Evolutionary conservation across 2,888 invertebrate species (phyloP), one percentile per base, ranked within the genome.

Genomic region (Hypomecis punctinalis): DNA sequence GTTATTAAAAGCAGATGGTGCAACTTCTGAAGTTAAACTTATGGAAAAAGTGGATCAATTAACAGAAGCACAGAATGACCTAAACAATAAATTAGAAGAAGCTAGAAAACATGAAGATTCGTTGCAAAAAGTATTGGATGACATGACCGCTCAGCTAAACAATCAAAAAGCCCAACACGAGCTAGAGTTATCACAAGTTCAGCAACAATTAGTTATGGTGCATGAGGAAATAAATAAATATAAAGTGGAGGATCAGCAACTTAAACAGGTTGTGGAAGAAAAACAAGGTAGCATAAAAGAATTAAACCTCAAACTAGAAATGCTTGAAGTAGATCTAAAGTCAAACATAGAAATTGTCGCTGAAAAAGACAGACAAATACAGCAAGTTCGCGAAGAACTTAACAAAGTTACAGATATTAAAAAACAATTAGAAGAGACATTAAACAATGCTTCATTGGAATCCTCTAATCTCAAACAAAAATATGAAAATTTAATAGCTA

Each of bases 21-120:
- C 87, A 43, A 85, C 91, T 49, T 91, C 91, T 5, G 89, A 90
- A 82, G 84, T 88, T 0, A 91, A 93, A 73, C 76, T 94, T 60
- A 91, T 93, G 83, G 89, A 93, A 78, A 89, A 94, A 69, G 89
- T 93, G 51, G 93, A 93, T 62, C 90, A 91, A 76, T 73, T 94
- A 47, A 88, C 90, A 57, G 89, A 88, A 75, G 93, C 93, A 10
- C 90, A 92, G 72, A 91, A 93, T 69, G 92, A 93, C 68, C 81
- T 94, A 43, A 89, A 89, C 73, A 89, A 91, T 67, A 90, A 93
- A 79, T 73, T 90, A 33, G 93, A 93, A 77, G 89, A 91, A 78
- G 92, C 94, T 56, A 85, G 86, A 67, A 88, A 88, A 76, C 87
- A 93, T 60, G 93, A 94, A 80, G 90, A 91, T 71, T 91, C 88